Conservation (phyloP, 2,113 vertebrate species). For the Fukomys damarensis region DNA sequence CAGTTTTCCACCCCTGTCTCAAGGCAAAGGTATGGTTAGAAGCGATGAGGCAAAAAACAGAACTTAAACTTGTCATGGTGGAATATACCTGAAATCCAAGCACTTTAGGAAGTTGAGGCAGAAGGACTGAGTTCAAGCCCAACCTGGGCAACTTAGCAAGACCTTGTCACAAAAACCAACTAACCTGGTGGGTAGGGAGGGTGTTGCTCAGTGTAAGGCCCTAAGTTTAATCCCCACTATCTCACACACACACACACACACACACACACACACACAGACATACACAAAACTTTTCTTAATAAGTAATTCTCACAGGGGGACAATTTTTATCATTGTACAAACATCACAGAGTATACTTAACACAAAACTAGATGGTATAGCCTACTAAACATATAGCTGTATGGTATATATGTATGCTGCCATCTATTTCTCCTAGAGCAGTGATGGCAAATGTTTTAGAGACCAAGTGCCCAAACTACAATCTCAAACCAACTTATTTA, state of each 20-base stretch:
- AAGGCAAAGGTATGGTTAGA: not conserved
- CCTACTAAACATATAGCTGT: not conserved
- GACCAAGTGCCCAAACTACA: not conserved
- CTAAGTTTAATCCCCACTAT: not conserved
- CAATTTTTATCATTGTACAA: not conserved
- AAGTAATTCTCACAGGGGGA: not conserved
- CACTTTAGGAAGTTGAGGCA: not conserved
- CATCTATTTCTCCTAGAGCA: not conserved
- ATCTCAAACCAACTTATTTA: not conserved
- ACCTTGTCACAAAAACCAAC: not conserved
- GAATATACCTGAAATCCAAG: not conserved
- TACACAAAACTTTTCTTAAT: too few relatives aligned
- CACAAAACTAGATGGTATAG: not conserved
- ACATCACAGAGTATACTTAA: not conserved
- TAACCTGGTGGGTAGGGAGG: not conserved
- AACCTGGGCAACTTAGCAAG: not conserved
- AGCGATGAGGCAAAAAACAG: not conserved
- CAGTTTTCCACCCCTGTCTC: not conserved
- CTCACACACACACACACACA: not conserved
- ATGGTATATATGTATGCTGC: not conserved
- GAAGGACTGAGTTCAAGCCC: not conserved
- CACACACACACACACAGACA: too few relatives aligned
- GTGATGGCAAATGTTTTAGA: not conserved
- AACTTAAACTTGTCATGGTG: not conserved
- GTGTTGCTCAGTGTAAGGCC: not conserved